Percentiles rank a stretch among this genome's conserved stretches.
Conservation (phyloP, 2,113 vertebrate genomes). For the Syrmaticus mikado region DNA sequence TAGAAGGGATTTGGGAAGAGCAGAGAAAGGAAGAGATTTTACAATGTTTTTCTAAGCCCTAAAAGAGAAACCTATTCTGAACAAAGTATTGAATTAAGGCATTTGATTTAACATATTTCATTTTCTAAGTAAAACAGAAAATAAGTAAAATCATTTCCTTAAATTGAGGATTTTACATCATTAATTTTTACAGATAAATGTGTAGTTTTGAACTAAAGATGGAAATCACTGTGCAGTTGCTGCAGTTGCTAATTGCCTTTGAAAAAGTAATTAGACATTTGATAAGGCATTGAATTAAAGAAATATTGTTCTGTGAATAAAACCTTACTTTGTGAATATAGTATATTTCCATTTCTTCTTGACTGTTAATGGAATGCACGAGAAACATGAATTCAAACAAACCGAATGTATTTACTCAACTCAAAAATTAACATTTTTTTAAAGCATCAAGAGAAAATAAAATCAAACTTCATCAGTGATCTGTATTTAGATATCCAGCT, state of each 20-base stretch:
- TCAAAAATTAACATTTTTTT: slow-evolving; percentile 36
- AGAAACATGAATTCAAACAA: not conserved
- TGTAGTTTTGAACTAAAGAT: not conserved
- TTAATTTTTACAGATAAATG: not conserved
- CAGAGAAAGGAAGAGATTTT: not conserved
- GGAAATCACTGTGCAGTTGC: not conserved
- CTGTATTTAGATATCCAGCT: slow-evolving; percentile 37
- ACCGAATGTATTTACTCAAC: not conserved
- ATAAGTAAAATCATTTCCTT: not conserved
- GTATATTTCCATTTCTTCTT: not conserved
- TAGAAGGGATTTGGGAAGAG: not conserved
- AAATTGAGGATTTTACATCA: not conserved
- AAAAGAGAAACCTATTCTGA: not conserved
- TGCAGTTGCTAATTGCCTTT: not conserved
- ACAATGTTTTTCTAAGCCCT: not conserved
- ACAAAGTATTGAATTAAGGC: not conserved
- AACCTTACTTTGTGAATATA: not conserved
- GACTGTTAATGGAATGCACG: not conserved
- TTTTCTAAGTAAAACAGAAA: not conserved
- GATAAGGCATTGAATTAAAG: not conserved
- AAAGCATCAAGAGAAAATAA: slow-evolving; percentile 27
- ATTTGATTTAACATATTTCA: not conserved
- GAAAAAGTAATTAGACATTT: not conserved
- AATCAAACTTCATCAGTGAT: not conserved
- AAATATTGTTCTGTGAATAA: not conserved